Conservation (phyloP, 2,797 vertebrate genomes). For the Coracias cyanogaster region DNA sequence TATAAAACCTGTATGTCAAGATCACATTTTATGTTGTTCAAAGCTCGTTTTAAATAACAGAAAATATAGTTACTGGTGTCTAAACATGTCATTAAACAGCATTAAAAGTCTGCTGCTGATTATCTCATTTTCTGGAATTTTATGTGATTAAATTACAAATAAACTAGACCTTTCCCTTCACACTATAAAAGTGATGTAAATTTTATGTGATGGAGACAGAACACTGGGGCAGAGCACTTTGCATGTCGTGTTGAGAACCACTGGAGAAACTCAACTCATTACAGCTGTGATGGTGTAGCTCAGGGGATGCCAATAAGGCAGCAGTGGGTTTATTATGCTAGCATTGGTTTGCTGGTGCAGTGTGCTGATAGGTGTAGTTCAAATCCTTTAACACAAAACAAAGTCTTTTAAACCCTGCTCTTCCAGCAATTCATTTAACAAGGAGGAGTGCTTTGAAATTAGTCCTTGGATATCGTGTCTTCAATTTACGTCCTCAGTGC, state of each 20-base stretch:
- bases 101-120: neutral
- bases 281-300: conserved; percentile 5
- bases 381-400: conserved; percentile 68
- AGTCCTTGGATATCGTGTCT: conserved; percentile 71
- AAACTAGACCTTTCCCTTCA: neutral
- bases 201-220: neutral
- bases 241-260: neutral
- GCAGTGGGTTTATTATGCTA: conserved; percentile 31
- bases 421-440: conserved; percentile 71
- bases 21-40: neutral
- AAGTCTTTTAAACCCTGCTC: conserved; percentile 67
- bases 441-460: conserved; percentile 71
- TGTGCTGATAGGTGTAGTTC: conserved; percentile 58
- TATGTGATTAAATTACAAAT: neutral
- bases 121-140: conserved; percentile 1
- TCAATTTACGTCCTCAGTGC: conserved; percentile 61
- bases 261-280: conserved; percentile 22
- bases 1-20: neutral
- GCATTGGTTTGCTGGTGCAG: conserved; percentile 6
- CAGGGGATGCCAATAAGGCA: neutral
- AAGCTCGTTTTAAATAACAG: neutral
- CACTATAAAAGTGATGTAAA: neutral
- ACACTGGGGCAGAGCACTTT: neutral
- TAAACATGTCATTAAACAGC: neutral
- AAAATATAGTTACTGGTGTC: neutral